phyloP scores from a whole-genome alignment of 2,797 vertebrate species.

The Lutjanus argentimaculatus region DNA sequence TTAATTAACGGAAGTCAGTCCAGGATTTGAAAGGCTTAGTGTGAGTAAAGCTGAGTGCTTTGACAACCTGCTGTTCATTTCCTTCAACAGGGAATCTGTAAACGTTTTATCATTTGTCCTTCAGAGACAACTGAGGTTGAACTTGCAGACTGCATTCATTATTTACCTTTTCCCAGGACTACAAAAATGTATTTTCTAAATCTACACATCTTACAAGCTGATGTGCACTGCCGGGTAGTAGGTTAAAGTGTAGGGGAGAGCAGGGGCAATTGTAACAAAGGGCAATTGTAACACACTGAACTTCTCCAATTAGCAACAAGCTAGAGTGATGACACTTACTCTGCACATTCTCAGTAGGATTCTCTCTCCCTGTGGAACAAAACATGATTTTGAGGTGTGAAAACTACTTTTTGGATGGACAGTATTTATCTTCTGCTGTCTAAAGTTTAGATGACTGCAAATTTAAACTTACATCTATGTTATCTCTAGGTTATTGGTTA shows the following conservation, averaged over 20 bases:
- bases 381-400: no score
- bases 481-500: no score
- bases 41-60: neutral
- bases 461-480: no score
- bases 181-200: slow-evolving; percentile 2
- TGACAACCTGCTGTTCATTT: slow-evolving; percentile 19
- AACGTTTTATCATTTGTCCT: neutral
- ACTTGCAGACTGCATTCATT: neutral
- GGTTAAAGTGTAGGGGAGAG: neutral
- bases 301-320: no score
- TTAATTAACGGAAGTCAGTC: slow-evolving; percentile 35
- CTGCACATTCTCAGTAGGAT: no score
- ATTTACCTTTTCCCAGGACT: neutral
- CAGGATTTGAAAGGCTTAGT: neutral
- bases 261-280: no score
- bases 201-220: slow-evolving; percentile 10
- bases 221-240: neutral
- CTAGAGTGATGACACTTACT: no score
- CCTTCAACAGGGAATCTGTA: neutral
- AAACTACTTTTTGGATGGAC: no score
- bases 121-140: neutral
- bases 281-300: no score
- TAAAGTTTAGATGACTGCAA: no score
- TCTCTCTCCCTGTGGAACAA: no score
- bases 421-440: no score